Evolutionary conservation across 2,797 vertebrate species (phyloP).

Genomic region (Uromys caudimaculatus): DNA sequence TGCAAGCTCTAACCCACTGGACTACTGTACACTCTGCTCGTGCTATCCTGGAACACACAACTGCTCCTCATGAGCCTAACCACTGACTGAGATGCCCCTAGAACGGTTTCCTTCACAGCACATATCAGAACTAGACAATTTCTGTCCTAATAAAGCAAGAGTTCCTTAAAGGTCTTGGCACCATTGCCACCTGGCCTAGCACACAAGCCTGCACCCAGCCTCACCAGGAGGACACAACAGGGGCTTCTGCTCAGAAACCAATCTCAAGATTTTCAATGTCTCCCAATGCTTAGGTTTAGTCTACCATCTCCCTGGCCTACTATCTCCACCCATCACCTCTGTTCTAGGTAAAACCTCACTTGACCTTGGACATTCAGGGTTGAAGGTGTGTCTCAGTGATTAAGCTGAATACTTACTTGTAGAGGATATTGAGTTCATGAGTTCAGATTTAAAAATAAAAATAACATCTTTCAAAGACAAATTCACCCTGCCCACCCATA

Average conservation of each 20-base stretch:
- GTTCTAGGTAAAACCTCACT: not conserved
- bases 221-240: fast-evolving
- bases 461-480: not conserved
- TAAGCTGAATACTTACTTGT: not conserved
- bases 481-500: not conserved
- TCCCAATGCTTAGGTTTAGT: too few species aligned
- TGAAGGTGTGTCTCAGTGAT: not conserved
- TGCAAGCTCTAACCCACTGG: not conserved
- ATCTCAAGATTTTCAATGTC: not conserved
- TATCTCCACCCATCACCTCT: not conserved
- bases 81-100: not conserved
- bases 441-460: not conserved
- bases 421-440: not conserved
- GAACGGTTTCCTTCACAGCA: not conserved
- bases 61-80: not conserved
- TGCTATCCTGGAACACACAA: not conserved
- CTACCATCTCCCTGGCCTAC: not conserved
- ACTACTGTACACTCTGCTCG: fast-evolving
- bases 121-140: not conserved
- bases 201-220: not conserved
- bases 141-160: not conserved
- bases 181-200: not conserved
- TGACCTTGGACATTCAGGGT: not conserved
- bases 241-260: not conserved
- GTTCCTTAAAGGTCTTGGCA: not conserved